Evolutionary conservation across 2,888 invertebrate genomes (phyloP), one percentile per base, ranked within the genome.

Genomic region (Drosophila multiciliata): DNA sequence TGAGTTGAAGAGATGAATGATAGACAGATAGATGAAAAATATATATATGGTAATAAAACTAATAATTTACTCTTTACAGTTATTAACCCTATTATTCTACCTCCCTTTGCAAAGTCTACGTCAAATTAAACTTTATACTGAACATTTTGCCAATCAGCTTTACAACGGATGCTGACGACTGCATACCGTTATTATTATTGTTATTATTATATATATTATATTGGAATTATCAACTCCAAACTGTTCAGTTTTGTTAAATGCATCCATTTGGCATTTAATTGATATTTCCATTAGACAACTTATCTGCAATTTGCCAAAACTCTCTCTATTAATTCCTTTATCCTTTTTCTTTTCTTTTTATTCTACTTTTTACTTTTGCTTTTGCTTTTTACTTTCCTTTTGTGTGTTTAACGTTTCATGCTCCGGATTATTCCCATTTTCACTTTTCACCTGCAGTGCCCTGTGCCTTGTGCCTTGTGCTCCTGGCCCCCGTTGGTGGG

Each of bases 401-500:
- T 38, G 32, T 66, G 68, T 42, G 57, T 45, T 23, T 23, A 15
- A 64, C 67, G 49, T 62, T 71, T 75, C 49, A 61, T 75, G 66
- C 66, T 50, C 57, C 40, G 53, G 63, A 57, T 71, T 71, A 58
- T 53, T 32, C 53, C 23, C 72, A 72, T 71, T 80, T 78, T 71
- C 78, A 78, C 71, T 80, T 78, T 80, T 75, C 78, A 80, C 71
- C 75, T 77, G 75, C 55, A 20, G 54, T 33, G 45, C 7, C 23
- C 45, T 45, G 40, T 36, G 36, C 20, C 48, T 50, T 29, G n/a
- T 9, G 35, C n/a, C 15, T 15, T 58, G 65, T 8, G 7, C 20
- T 20, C 36, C 15, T 40, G 4, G 65, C 32, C 36, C 35, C 36
- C 23, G 29, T 45, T 45, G 42, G 63, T 62, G 57, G 49, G 59